A percentile compares a stretch with the other conserved stretches of the same genome.
Conservation (phyloP, 2,888 invertebrate species). For the Eupithecia subumbrata region DNA sequence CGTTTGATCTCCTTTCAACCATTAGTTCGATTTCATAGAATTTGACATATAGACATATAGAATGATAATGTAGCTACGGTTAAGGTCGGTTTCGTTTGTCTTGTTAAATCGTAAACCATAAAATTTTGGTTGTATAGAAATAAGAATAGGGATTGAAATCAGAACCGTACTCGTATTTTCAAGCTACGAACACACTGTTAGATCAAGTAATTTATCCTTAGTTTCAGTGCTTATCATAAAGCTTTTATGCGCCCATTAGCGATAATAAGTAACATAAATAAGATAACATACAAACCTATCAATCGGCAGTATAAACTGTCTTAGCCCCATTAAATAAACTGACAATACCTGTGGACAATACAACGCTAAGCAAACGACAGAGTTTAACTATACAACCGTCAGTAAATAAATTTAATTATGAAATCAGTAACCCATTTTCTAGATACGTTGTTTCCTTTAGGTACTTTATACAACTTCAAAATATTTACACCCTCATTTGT, state of each 20-base stretch:
- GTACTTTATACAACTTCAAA: no score
- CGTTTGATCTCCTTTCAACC: no score
- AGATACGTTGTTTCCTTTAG: no score
- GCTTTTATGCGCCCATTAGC: constrained; percentile 23
- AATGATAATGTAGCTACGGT: no score
- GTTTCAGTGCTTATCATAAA: constrained; percentile 13
- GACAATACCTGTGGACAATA: constrained; percentile 16
- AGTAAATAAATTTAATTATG: background rate
- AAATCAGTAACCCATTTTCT: background rate
- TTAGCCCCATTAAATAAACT: constrained; percentile 36
- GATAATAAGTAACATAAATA: constrained; percentile 30
- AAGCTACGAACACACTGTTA: background rate
- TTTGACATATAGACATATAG: no score
- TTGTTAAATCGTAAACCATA: background rate
- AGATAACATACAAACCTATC: constrained; percentile 33
- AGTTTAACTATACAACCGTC: constrained; percentile 13
- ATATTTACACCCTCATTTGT: no score
- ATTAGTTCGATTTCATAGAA: no score
- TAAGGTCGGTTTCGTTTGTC: no score
- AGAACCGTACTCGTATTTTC: background rate
- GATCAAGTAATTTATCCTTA: background rate
- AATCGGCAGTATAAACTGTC: constrained; percentile 28
- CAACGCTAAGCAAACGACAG: background rate
- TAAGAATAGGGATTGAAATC: background rate
- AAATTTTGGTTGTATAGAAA: background rate